A percentile compares a stretch with the other conserved stretches of the same genome.
phyloP scores from a whole-genome alignment of 2,888 invertebrate species.

The Hipparchia sbordonii region DNA sequence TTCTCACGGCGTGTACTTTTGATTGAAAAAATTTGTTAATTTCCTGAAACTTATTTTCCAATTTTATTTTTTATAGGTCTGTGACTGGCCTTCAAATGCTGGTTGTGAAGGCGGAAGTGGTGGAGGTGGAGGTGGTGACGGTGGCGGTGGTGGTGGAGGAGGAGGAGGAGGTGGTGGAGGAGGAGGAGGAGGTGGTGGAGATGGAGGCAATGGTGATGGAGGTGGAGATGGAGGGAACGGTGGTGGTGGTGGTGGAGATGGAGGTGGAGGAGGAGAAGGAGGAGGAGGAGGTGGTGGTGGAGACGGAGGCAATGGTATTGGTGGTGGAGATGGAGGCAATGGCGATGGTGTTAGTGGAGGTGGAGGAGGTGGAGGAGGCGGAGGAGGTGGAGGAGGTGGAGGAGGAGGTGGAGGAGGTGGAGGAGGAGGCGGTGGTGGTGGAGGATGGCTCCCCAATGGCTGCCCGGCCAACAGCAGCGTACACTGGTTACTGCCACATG shows the following conservation, averaged over 20 bases:
- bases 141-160: background rate
- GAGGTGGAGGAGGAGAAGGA: background rate
- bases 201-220: slow-evolving; percentile 1
- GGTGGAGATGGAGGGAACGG: slow-evolving; percentile 7
- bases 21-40: background rate
- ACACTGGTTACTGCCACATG: slow-evolving; percentile 47
- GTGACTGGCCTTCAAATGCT: slow-evolving; percentile 18
- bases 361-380: background rate
- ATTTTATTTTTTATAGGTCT: background rate
- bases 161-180: slow-evolving; percentile 22
- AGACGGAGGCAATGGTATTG: background rate
- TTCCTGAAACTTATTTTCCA: no score
- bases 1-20: no score
- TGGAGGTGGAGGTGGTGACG: background rate
- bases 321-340: background rate
- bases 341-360: background rate
- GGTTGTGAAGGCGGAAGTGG: slow-evolving; percentile 6
- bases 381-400: background rate
- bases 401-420: background rate
- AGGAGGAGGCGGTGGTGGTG: background rate
- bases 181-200: background rate
- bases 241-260: background rate
- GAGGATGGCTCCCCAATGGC: slow-evolving; percentile 37
- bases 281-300: background rate
- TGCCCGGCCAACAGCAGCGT: slow-evolving; percentile 37